phyloP scores from a whole-genome alignment of 2,888 invertebrate species.

The Stramonita haemastoma region DNA sequence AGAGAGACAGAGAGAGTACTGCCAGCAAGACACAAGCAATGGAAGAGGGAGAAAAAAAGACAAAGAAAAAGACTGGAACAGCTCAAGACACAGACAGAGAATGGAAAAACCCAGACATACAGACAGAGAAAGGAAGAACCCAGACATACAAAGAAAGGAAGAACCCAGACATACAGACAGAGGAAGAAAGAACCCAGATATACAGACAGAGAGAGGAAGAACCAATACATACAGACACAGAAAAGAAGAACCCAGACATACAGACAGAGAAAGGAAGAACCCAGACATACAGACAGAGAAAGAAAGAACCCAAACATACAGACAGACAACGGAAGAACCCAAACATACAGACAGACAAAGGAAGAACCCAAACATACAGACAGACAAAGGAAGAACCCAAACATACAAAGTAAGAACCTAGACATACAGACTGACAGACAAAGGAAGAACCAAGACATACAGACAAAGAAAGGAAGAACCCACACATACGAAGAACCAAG shows the following conservation, averaged over 20 bases:
- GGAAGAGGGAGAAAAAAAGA: slow-evolving; percentile 23
- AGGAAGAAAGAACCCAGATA: background rate
- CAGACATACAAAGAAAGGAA: background rate
- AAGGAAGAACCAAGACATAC: background rate
- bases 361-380: background rate
- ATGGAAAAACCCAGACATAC: background rate
- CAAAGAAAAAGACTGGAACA: background rate
- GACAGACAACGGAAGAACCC: background rate
- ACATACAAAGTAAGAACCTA: background rate
- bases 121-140: background rate
- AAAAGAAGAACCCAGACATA: background rate
- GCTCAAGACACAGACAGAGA: background rate
- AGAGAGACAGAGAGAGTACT: slow-evolving; percentile 9
- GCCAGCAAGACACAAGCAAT: too few relatives aligned
- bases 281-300: background rate
- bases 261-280: background rate
- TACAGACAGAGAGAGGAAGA: background rate
- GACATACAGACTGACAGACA: background rate
- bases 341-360: background rate
- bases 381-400: background rate
- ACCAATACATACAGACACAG: background rate
- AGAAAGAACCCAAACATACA: background rate
- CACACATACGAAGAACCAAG: background rate
- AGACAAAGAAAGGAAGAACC: slow-evolving; percentile 2
- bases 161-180: background rate